Conservation (phyloP, 2,888 invertebrate genomes). For the Drosophila parthenogenetica region DNA sequence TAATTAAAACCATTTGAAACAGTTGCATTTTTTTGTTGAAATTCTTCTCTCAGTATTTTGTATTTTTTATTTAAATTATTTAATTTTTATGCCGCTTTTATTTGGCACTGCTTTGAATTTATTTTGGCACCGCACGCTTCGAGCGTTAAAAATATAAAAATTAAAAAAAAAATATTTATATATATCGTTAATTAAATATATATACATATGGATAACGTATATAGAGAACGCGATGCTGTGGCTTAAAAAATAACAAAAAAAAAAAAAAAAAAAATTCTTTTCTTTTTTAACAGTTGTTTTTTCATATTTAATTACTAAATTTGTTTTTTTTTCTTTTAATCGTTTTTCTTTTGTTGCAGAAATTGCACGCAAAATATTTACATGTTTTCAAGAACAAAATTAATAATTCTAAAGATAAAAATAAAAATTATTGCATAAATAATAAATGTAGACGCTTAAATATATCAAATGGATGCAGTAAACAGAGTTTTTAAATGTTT, state of each 20-base stretch:
- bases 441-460: slow-evolving; percentile 35
- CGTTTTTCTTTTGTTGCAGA: slow-evolving; percentile 22
- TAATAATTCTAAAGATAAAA: slow-evolving; percentile 1
- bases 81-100: slow-evolving; percentile 40
- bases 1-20: slow-evolving; percentile 24
- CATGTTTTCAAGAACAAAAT: slow-evolving; percentile 41
- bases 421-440: slow-evolving; percentile 28
- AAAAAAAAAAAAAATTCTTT: slow-evolving; percentile 22
- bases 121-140: slow-evolving; percentile 79
- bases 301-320: slow-evolving; percentile 22
- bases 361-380: slow-evolving; percentile 65
- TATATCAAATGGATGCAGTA: slow-evolving; percentile 16
- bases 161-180: slow-evolving; percentile 21
- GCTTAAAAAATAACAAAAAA: slow-evolving; percentile 50
- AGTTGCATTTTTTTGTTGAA: slow-evolving; percentile 12
- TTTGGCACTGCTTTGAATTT: slow-evolving; percentile 79
- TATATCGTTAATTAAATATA: slow-evolving; percentile 28
- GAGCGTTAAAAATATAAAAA: slow-evolving; percentile 56
- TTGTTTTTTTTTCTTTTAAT: slow-evolving; percentile 14
- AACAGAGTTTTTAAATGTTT: slow-evolving; percentile 12
- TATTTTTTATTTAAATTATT: slow-evolving; percentile 3
- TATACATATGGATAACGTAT: slow-evolving; percentile 19
- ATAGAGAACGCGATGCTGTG: slow-evolving; percentile 34
- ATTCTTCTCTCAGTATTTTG: slow-evolving; percentile 1
- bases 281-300: slow-evolving; percentile 51